Evolutionary conservation across 30 jellyfish, hydroid and myxozoan genomes (phyloP).

Genomic region (Aurelia aurita complex sp. Pacific): DNA sequence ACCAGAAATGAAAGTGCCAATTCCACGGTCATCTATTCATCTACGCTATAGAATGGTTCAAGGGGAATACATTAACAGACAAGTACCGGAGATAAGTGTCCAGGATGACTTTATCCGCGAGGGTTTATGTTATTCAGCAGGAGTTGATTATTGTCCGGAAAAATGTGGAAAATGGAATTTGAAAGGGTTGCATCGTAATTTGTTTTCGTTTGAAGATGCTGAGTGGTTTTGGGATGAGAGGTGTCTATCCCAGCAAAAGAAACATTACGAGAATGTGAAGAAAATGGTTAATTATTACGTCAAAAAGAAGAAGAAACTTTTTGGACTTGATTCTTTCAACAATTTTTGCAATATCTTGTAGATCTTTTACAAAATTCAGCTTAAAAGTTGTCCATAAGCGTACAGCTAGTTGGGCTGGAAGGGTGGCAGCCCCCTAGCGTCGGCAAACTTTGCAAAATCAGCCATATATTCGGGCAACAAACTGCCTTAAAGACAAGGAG

Average conservation of each 20-base stretch:
- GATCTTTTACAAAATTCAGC: no score
- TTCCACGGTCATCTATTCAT: background rate
- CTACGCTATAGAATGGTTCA: slow-evolving; percentile 3
- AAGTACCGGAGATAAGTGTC: background rate
- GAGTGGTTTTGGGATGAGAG: background rate
- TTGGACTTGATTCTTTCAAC: background rate
- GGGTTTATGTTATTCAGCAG: slow-evolving; percentile 32
- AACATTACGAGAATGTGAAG: background rate
- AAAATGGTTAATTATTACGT: background rate
- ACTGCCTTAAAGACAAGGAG: no score
- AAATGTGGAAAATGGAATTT: background rate
- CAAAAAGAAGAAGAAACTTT: background rate
- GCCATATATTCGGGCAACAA: no score
- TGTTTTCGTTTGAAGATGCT: no score
- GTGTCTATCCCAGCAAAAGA: background rate
- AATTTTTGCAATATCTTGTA: background rate
- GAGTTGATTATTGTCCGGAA: slow-evolving; percentile 25
- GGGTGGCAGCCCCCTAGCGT: no score
- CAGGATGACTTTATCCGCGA: slow-evolving; percentile 6
- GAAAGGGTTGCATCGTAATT: no score
- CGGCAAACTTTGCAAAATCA: no score
- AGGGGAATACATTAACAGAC: background rate
- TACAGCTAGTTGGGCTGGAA: no score
- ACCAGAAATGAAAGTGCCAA: slow-evolving; percentile 11
- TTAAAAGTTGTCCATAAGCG: no score